Percentiles rank a stretch among this genome's conserved stretches.
Evolutionary conservation across 2,113 vertebrate genomes (phyloP).

Genomic region (Egretta garzetta): DNA sequence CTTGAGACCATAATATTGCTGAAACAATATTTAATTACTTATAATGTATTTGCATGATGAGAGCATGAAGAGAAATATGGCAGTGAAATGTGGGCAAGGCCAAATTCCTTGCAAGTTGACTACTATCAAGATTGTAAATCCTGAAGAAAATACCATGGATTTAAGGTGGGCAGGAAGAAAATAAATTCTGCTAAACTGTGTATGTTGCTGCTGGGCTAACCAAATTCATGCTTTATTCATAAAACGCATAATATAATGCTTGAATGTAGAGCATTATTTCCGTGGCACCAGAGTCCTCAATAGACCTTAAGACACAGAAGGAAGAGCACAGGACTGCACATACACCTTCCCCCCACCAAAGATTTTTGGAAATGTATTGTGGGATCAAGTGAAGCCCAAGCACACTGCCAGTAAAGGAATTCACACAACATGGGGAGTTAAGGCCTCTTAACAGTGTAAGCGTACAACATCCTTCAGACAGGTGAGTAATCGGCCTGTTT

Average conservation of each 20-base stretch:
- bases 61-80: background rate
- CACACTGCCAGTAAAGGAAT: background rate
- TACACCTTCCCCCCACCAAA: rapidly evolving
- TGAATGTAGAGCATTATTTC: background rate
- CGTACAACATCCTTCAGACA: background rate
- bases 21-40: slow-evolving; percentile 21
- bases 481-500: background rate
- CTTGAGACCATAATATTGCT: background rate
- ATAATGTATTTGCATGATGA: background rate
- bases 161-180: background rate
- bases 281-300: background rate
- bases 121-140: background rate
- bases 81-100: background rate
- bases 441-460: background rate
- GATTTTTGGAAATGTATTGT: background rate
- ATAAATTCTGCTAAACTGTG: background rate
- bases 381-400: background rate
- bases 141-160: background rate
- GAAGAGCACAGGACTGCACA: background rate
- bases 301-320: background rate
- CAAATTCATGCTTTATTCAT: slow-evolving; percentile 1
- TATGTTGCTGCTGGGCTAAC: background rate
- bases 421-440: background rate
- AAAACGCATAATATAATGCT: background rate
- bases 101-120: background rate